Evolutionary conservation across 2,888 invertebrate species (phyloP).

Genomic region (Conus canariensis): DNA sequence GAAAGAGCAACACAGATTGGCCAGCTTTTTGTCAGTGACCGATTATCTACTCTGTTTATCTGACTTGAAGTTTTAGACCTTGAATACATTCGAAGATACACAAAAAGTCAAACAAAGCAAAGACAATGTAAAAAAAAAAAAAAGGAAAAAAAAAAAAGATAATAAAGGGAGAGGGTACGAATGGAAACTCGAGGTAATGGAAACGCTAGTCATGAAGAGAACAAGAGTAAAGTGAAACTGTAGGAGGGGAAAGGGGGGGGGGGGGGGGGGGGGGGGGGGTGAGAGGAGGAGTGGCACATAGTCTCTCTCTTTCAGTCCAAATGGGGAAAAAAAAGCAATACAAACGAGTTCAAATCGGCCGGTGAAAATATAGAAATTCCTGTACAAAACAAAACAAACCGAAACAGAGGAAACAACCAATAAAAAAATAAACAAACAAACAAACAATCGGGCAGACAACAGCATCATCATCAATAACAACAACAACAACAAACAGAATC

Average conservation of each 20-base stretch:
- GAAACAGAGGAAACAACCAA: background rate
- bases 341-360: background rate
- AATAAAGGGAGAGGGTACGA: no score
- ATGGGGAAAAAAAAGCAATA: background rate
- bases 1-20: no score
- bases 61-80: no score
- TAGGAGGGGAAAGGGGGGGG: background rate
- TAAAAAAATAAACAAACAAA: no score
- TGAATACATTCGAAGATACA: no score
- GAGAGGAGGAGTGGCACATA: background rate
- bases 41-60: no score
- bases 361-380: conserved; percentile 1
- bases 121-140: background rate
- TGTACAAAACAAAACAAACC: background rate
- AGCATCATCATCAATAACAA: background rate
- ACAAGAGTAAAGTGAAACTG: background rate
- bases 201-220: no score
- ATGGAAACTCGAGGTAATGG: no score
- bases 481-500: background rate
- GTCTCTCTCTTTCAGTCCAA: background rate
- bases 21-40: no score
- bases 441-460: background rate
- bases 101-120: background rate
- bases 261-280: background rate
- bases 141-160: no score